Evolutionary conservation across 2,888 invertebrate species (phyloP), one percentile per base, ranked within the genome.

Genomic region (Nymphalis c-album): DNA sequence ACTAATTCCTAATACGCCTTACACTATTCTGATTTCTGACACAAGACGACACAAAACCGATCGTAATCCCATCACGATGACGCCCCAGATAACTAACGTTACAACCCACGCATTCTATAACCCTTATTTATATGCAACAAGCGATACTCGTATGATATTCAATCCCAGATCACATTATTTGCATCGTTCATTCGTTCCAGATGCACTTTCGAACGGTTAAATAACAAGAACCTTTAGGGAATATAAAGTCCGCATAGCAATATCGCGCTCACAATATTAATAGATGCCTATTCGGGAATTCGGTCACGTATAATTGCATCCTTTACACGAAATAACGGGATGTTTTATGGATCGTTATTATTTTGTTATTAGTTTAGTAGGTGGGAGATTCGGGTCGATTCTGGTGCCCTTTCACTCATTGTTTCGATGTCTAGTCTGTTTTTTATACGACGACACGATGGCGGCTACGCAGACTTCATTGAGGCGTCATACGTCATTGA

Each of bases 241-340:
- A 78, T 78, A 75, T 76, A 68, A 73, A 77, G 50, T 74, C 69
- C 31, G 59, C 70, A 69, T 71, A 70, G 74, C 71, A 69, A 67
- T 73, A 73, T 69, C 74, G 72, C 74, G 73, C 70, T 71, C 74
- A 69, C 71, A 76, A 77, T 79, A 79, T 75, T 77, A 76, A 77
- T 74, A 72, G 67, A 31, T 55, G 60, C 58, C 65, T 64, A 60
- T 69, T 48, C 68, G 55, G 60, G 51, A 69, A 70, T 72, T 69
- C 69, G 63, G 65, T 77, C 79, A 78, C 79, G 78, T 77, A 72
- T 72, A 66, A 72, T 73, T 71, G 76, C 77, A 78, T 80, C 79
- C 79, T 79, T 77, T 72, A 75, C 76, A 76, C 71, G 77, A 74
- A 74, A 72, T 80, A 80, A 79, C 80, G 80, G 79, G 66, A 71